Evolutionary conservation across 2,888 invertebrate genomes (phyloP), one percentile per base, ranked within the genome.

Genomic region (Trachelus stipa): DNA sequence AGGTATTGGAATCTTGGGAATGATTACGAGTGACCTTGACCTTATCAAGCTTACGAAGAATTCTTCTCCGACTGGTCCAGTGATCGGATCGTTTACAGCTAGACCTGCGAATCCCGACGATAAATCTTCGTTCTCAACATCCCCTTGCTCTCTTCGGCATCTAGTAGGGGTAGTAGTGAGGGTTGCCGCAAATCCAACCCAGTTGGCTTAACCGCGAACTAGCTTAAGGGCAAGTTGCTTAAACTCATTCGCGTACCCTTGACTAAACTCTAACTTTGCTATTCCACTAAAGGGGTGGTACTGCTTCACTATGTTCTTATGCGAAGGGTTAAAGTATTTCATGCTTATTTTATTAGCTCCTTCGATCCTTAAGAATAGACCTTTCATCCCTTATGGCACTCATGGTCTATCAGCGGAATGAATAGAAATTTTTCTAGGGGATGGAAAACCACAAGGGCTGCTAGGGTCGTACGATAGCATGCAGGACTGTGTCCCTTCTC

Each of bases 141-240:
- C 56, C 56, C 9, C 56, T 56, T 23, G 23, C 23, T 56, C 23
- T 23, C 9, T 3, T 11, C 71, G 30, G 15, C 31, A 11, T n/a
- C 31, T 71, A 34, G 31, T 15, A 37, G 30, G 12, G 30, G 71
- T 15, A 15, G 71, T 11, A n/a, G 71, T 71, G 71, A 71, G 34
- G 23, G 4, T 71, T 12, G 2, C 31, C 71, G 12, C 23, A 71
- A 71, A 71, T 33, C 30, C 31, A 11, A 71, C 30, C 31, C 71
- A 30, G 71, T 31, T 34, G 71, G 31, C 71, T 33, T 71, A 30
- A 71, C 71, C 71, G 71, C 71, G 34, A 71, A 30, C 71, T 34
- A 30, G 71, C 71, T 71, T 71, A 34, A 71, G 23, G 71, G 30
- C 31, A 71, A 56, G 56, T 56, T 56, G 56, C 56, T 56, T 56